Evolutionary conservation across 2,797 vertebrate species (phyloP).

Genomic region (Erethizon dorsatum): DNA sequence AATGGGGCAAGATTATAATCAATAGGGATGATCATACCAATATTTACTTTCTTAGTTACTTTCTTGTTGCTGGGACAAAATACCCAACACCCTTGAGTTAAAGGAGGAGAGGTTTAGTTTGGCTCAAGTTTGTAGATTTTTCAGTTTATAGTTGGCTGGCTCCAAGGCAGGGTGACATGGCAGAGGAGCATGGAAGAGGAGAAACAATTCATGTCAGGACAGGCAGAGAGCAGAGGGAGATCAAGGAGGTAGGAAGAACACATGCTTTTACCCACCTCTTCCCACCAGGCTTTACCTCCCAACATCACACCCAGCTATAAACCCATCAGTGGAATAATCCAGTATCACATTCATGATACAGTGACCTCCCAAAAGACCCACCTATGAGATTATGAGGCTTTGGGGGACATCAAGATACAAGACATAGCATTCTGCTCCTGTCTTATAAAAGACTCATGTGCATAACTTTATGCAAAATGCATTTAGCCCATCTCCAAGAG

Average conservation of each 20-base stretch:
- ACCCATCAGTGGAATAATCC: background rate
- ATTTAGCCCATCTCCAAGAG: too few relatives aligned
- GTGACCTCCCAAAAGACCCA: background rate
- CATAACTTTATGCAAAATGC: too few relatives aligned
- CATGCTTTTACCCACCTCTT: background rate
- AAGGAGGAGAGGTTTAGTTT: background rate
- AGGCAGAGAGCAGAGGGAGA: background rate
- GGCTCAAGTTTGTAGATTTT: background rate
- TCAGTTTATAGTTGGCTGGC: background rate
- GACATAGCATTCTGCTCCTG: too few relatives aligned
- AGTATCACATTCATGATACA: background rate
- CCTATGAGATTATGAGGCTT: background rate
- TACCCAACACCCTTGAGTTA: background rate
- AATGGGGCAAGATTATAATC: background rate
- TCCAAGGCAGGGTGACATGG: too few relatives aligned
- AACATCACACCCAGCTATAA: background rate
- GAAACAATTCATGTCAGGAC: background rate
- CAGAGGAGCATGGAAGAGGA: too few relatives aligned
- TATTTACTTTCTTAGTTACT: background rate
- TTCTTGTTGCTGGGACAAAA: background rate
- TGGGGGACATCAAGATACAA: too few relatives aligned
- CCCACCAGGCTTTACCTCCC: background rate
- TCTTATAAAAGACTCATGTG: too few relatives aligned
- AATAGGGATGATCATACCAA: background rate
- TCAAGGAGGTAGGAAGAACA: background rate